Conservation (phyloP, 1,140 invertebrate genomes). For the Neuroterus valhalla region DNA sequence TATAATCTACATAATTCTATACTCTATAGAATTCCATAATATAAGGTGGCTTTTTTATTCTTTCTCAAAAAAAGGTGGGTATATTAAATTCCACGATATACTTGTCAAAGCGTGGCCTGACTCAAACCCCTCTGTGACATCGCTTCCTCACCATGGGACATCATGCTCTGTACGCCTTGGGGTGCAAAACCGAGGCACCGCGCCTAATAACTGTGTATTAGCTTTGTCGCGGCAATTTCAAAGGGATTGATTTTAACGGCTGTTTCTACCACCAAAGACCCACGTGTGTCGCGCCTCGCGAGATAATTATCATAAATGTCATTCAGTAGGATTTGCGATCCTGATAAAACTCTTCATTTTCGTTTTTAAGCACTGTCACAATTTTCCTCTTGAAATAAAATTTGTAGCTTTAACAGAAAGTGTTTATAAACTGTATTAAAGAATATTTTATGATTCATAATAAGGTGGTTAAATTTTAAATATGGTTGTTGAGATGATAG, state of each 20-base stretch:
- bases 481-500: no score
- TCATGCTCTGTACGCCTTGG: slow-evolving; percentile 56
- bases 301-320: slow-evolving; percentile 26
- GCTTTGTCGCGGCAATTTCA: slow-evolving; percentile 66
- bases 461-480: no score
- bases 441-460: no score
- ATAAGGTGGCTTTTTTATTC: slow-evolving; percentile 33
- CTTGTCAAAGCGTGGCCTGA: slow-evolving; percentile 66
- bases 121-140: slow-evolving; percentile 58
- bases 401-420: neutral
- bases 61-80: slow-evolving; percentile 51
- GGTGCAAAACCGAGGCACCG: slow-evolving; percentile 63
- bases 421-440: no score
- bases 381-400: neutral
- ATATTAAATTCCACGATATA: slow-evolving; percentile 71
- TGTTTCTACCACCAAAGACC: slow-evolving; percentile 33
- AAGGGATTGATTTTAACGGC: slow-evolving; percentile 58
- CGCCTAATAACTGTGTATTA: slow-evolving; percentile 70
- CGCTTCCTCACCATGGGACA: slow-evolving; percentile 61
- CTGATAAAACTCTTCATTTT: neutral
- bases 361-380: neutral
- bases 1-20: slow-evolving; percentile 35
- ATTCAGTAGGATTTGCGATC: neutral
- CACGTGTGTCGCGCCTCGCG: slow-evolving; percentile 8
- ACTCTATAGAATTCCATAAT: slow-evolving; percentile 33